Base-by-base conservation (phyloP, 1,140 invertebrate genomes). In the Cydia fagiglandana region DNA sequence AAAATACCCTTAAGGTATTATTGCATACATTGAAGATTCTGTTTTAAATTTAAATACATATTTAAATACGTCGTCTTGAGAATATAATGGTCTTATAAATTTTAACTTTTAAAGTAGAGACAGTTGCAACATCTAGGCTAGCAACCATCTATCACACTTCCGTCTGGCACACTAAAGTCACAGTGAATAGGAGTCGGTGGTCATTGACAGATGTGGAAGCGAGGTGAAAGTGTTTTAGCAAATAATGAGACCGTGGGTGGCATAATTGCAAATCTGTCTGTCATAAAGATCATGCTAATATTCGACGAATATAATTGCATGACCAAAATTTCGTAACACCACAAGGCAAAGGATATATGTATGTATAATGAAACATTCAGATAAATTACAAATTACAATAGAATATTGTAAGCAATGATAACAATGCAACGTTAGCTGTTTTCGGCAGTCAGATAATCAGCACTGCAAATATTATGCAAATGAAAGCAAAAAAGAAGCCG, bases 161-260 rank as follows among this genome's bases (percentile, higher is more conserved):
- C 34, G 66, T 70, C 66, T 70, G 66, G 38, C 66, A 70, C 66
- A 70, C 30, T 70, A 38, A 70, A 70, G 15, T 45, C 73, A 34
- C 41, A 24, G 10, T 30, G 56, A 77, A 77, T 75, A 70, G 64
- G 53, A 75, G 64, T 73, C 56, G 77, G 74, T 81, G 68, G 77
- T 81, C 76, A 81, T 77, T 79, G 79, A 74, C 75, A 78, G 50
- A 78, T 73, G 24, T 74, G 77, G 74, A 75, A 75, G 61, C 34
- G 75, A 75, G 80, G 87, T 81, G 86, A 89, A 89, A 89, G 86
- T 81, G 64, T 73, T 74, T 81, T 81, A 77, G 79, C 78, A 81
- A 82, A 80, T 80, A 80, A 83, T 80, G 41, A 77, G 15, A 74
- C 61, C 68, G 81, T 81, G 80, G 83, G 81, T 82, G 79, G 74